Conservation (phyloP, 92 coral and sea anemone genomes). For the Epizoanthus fatuus region DNA sequence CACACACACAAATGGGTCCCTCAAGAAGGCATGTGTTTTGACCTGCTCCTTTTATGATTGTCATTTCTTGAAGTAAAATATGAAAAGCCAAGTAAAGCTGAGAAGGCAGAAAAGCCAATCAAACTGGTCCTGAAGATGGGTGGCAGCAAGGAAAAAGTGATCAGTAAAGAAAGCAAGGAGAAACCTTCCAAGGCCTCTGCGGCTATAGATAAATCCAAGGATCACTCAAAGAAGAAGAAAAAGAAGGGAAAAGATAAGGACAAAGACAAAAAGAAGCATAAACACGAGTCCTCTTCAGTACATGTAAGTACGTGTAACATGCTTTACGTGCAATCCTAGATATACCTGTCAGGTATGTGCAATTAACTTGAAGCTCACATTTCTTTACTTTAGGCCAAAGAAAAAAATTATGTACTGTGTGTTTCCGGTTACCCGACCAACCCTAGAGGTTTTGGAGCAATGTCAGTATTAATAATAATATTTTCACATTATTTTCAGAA, state of each 20-base stretch:
- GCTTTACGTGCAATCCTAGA: no score
- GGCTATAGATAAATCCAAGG: conserved; percentile 68
- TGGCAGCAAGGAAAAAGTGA: conserved; percentile 69
- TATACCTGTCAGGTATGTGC: no score
- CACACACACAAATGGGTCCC: no score
- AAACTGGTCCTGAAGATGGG: conserved; percentile 95
- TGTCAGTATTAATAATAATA: no score
- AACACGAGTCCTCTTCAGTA: conserved; percentile 54
- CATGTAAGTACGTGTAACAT: no score
- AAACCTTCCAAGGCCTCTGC: conserved; percentile 15
- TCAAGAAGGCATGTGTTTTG: not conserved
- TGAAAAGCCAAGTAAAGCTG: conserved; percentile 65
- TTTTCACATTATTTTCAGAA: no score
- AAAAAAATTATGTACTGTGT: no score
- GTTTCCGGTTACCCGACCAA: no score
- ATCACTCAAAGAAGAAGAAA: conserved; percentile 91
- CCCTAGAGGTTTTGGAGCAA: no score
- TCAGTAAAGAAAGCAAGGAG: conserved; percentile 69
- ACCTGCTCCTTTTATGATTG: not conserved
- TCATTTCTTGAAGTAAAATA: conserved; percentile 45
- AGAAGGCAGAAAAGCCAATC: conserved; percentile 86
- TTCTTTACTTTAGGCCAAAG: no score
- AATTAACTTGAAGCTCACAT: no score
- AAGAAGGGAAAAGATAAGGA: conserved; percentile 93
- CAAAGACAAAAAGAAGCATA: conserved; percentile 90